Conservation (phyloP, 2,888 invertebrate genomes). For the Eupithecia exiguata region DNA sequence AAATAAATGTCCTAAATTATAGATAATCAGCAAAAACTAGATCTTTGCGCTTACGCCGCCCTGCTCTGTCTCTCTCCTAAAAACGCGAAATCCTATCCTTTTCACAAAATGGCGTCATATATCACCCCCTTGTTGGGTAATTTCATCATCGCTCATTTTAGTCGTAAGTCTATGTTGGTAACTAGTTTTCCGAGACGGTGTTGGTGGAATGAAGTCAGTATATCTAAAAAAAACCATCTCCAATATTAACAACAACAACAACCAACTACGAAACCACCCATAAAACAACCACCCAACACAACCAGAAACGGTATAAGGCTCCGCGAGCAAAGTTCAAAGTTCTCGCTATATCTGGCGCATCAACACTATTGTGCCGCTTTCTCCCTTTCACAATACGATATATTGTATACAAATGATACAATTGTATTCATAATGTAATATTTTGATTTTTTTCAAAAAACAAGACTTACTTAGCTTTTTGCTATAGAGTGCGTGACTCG, state of each 20-base stretch:
- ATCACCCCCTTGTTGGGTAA: too few species aligned
- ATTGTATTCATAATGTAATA: slow-evolving; percentile 1
- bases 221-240: not conserved
- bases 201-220: too few species aligned
- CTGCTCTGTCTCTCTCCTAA: too few species aligned
- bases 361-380: slow-evolving; percentile 58
- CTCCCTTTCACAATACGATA: slow-evolving; percentile 44
- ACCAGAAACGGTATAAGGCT: not conserved
- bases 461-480: too few species aligned
- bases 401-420: slow-evolving; percentile 4
- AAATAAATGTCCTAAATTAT: too few species aligned
- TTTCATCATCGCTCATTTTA: not conserved
- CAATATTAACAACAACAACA: not conserved
- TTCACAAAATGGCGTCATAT: too few species aligned
- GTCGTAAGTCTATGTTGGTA: not conserved
- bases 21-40: too few species aligned
- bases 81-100: too few species aligned
- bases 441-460: too few species aligned
- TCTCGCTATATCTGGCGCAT: slow-evolving; percentile 57
- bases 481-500: too few species aligned
- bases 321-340: slow-evolving; percentile 54
- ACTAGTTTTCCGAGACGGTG: too few species aligned
- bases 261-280: not conserved
- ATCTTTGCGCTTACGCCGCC: too few species aligned
- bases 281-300: not conserved